Evolutionary conservation across 2,113 vertebrate genomes (phyloP).

Genomic region (Origma solitaria): DNA sequence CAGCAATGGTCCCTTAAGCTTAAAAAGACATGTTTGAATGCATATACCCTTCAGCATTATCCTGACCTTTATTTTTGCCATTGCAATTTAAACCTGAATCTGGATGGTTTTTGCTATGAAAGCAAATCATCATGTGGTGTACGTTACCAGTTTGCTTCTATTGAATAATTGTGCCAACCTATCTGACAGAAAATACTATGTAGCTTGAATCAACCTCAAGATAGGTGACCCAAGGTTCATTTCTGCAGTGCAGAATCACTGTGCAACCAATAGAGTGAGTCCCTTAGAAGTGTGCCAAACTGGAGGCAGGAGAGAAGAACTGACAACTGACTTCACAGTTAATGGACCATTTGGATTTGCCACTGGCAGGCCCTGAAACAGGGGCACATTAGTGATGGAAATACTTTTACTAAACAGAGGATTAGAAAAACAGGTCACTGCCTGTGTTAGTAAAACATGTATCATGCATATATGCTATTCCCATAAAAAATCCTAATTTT

Average conservation of each 20-base stretch:
- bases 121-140: accelerated
- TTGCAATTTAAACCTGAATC: not conserved
- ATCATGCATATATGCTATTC: not conserved
- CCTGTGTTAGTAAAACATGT: not conserved
- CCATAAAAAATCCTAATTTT: not conserved
- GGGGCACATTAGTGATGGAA: not conserved
- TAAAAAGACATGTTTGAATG: not conserved
- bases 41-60: not conserved
- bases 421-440: not conserved
- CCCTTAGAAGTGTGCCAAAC: not conserved
- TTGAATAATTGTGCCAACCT: not conserved
- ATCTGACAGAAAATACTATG: not conserved
- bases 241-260: not conserved
- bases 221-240: not conserved
- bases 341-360: not conserved
- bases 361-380: not conserved
- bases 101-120: not conserved
- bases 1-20: not conserved
- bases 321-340: not conserved
- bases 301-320: not conserved
- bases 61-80: not conserved
- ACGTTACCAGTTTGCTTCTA: not conserved
- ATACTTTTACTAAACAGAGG: not conserved
- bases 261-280: not conserved
- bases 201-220: not conserved